Evolutionary conservation across 2,888 invertebrate genomes (phyloP).

Genomic region (Clanis bilineata): DNA sequence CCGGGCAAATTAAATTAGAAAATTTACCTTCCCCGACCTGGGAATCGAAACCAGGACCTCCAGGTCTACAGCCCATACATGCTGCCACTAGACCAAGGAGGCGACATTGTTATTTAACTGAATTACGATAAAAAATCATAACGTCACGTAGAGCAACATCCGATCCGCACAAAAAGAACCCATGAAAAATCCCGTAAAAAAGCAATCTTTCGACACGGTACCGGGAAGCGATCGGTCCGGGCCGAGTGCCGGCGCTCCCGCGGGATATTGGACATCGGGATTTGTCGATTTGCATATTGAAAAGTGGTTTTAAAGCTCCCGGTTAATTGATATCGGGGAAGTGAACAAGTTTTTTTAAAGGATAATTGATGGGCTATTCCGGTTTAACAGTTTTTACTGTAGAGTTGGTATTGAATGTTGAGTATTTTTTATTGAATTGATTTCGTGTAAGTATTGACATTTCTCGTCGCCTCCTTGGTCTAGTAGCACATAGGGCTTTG

Average conservation of each 20-base stretch:
- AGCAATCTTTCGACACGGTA: slow-evolving; percentile 45
- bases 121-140: not conserved
- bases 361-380: not conserved
- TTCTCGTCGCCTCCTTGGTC: too few species aligned
- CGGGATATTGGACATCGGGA: slow-evolving; percentile 54
- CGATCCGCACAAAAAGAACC: slow-evolving; percentile 38
- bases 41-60: too few species aligned
- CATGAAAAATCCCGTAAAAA: slow-evolving; percentile 52
- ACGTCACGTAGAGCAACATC: slow-evolving; percentile 37
- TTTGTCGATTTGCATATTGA: slow-evolving; percentile 71
- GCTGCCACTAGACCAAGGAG: too few species aligned
- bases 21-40: too few species aligned
- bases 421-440: not conserved
- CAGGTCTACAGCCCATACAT: too few species aligned
- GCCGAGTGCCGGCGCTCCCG: slow-evolving; percentile 25
- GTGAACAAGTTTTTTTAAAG: slow-evolving; percentile 12
- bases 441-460: slow-evolving; percentile 14
- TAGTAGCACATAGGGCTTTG: too few species aligned
- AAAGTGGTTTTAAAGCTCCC: slow-evolving; percentile 49
- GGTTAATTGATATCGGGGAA: slow-evolving; percentile 54
- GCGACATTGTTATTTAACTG: too few species aligned
- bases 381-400: not conserved
- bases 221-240: slow-evolving; percentile 71
- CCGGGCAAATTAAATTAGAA: too few species aligned
- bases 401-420: not conserved